phyloP scores from a whole-genome alignment of 2,113 vertebrate species.

The Podarcis raffonei region DNA sequence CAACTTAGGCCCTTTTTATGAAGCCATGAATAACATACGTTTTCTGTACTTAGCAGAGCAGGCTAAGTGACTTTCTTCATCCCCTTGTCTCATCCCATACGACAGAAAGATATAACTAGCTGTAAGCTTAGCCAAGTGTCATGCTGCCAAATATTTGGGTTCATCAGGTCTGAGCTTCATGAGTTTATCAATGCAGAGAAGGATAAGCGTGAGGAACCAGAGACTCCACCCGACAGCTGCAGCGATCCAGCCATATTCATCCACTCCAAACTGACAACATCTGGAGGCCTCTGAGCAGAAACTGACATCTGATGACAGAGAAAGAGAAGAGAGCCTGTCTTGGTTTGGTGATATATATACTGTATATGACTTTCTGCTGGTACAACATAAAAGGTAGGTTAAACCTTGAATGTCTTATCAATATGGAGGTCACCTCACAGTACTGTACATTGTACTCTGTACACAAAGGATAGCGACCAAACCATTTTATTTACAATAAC shows the following conservation, averaged over 20 bases:
- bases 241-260: slow-evolving; percentile 79
- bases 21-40: not conserved
- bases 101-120: fast-evolving
- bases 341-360: not conserved
- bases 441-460: too few species aligned
- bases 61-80: not conserved
- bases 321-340: not conserved
- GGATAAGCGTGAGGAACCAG: slow-evolving; percentile 84
- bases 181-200: slow-evolving; percentile 78
- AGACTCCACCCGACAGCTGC: slow-evolving; percentile 81
- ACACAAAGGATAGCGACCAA: too few species aligned
- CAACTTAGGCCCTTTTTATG: not conserved
- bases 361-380: not conserved
- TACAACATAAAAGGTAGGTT: too few species aligned
- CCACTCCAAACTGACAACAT: slow-evolving; percentile 72
- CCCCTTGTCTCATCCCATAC: not conserved
- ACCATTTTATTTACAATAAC: too few species aligned
- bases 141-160: slow-evolving; percentile 71
- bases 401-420: too few species aligned
- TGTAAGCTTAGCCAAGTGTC: slow-evolving; percentile 27
- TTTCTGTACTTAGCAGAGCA: not conserved
- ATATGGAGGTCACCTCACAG: too few species aligned
- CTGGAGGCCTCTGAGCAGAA: slow-evolving; percentile 63
- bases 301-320: slow-evolving; percentile 38
- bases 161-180: slow-evolving; percentile 73